Evolutionary conservation across 2,888 invertebrate species (phyloP), one percentile per base, ranked within the genome.

Genomic region (Dolichopus griseipennis): DNA sequence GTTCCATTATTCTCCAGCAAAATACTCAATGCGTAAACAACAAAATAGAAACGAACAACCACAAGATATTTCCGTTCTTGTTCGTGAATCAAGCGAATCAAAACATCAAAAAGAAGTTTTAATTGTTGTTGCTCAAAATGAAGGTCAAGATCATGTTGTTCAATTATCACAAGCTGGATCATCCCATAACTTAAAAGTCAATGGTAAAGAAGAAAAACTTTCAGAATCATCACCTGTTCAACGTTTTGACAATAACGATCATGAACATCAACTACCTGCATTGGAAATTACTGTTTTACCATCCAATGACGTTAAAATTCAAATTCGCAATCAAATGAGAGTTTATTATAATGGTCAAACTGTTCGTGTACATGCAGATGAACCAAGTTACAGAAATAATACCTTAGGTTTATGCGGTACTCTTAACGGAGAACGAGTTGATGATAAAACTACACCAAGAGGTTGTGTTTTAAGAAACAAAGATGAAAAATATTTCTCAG

Each of bases 361-460:
- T 52, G 74, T 86, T n/a, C 83, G 84, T 2, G 72, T 84, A 9
- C 72, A 81, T 1, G 75, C 83, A 1, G 68, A 76, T 69, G 52
- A 52, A 52, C 76, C 83, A 52, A 76, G 82, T 52, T 84, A 86
- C 78, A 84, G 86, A 52, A 84, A 84, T 71, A 80, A 83, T 64
- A 81, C 86, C 37, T 83, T 85, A 69, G 90, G 90, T 70, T 82
- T 90, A 62, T 90, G 90, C 75, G 90, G 90, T 12, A 83, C 83
- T 72, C 87, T 84, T 83, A 85, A 84, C 71, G 85, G 85, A 12
- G 85, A 88, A 64, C 73, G 79, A n/a, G 77, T 79, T 64, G 84
- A 86, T 69, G 90, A 90, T 73, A 87, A 86, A 75, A 76, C 81
- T 18, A 83, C 85, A 2, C 88, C 90, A 0, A 75, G 81, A 68